Conservation (phyloP, 2,888 invertebrate species). For the Barypeithes pellucidus region DNA sequence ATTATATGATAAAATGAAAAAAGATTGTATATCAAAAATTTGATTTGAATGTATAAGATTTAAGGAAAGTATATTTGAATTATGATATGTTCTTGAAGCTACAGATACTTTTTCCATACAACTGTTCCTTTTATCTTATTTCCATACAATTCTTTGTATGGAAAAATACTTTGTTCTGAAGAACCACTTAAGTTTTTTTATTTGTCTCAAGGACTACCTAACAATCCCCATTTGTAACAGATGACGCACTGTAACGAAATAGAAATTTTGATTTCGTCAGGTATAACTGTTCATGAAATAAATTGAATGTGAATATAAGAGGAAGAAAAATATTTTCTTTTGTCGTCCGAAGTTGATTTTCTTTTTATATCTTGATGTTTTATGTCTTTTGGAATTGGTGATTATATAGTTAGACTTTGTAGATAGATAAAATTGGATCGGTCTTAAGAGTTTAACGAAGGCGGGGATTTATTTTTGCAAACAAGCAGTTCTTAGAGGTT, state of each 20-base stretch:
- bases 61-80: too few relatives aligned
- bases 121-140: too few relatives aligned
- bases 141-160: neutral
- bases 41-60: too few relatives aligned
- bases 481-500: too few relatives aligned
- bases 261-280: constrained; percentile 16
- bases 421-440: neutral
- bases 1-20: too few relatives aligned
- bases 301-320: constrained; percentile 15
- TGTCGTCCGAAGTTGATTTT: neutral
- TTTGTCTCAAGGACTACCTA: constrained; percentile 21
- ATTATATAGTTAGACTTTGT: neutral
- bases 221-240: constrained; percentile 23
- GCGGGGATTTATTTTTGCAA: neutral
- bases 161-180: constrained; percentile 3
- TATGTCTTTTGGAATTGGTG: too few relatives aligned
- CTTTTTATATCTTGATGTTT: neutral
- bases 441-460: too few relatives aligned
- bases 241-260: constrained; percentile 12
- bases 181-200: constrained; percentile 10
- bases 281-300: constrained; percentile 13
- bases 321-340: constrained; percentile 5
- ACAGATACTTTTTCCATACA: too few relatives aligned
- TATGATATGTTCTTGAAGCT: too few relatives aligned
- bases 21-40: too few relatives aligned